These are phyloP conservation scores for Drosophila lowei DNA, from an alignment of 1,140 invertebrate species.

Conservation along the genomic window DNA sequence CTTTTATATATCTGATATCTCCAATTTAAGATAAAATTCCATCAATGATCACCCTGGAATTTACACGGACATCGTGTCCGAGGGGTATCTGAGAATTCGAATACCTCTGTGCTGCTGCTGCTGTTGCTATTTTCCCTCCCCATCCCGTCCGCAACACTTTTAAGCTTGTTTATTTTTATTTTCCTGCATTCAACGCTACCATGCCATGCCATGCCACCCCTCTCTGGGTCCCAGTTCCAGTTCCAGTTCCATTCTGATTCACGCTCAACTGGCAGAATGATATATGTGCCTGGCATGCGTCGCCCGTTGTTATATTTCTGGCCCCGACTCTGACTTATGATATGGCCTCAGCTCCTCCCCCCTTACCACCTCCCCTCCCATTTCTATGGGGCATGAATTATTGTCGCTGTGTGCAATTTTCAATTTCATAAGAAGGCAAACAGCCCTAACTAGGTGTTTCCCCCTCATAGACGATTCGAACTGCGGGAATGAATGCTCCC, in stretches of 20 bases:
- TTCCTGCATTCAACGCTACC: conserved; percentile 38
- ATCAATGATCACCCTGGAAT: background rate
- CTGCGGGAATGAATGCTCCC: background rate
- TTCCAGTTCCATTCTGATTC: conserved; percentile 41
- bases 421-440: conserved; percentile 48
- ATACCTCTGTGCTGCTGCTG: background rate
- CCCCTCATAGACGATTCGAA: conserved; percentile 23
- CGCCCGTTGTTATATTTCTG: conserved; percentile 68
- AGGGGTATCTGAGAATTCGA: conserved; percentile 11
- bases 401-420: conserved; percentile 50
- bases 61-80: conserved; percentile 1
- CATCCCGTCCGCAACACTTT: conserved; percentile 3
- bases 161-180: conserved; percentile 64
- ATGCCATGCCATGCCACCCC: background rate
- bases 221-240: conserved; percentile 1
- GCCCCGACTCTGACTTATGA: conserved; percentile 58
- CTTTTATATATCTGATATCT: background rate
- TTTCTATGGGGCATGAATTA: conserved; percentile 37
- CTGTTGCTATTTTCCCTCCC: background rate
- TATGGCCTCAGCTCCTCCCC: conserved; percentile 20
- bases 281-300: conserved; percentile 69
- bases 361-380: background rate
- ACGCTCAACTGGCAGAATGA: conserved; percentile 70
- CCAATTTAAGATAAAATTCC: background rate
- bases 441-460: conserved; percentile 4